Base-by-base conservation (phyloP, 2,888 invertebrate genomes). In the Galeruca laticollis region DNA sequence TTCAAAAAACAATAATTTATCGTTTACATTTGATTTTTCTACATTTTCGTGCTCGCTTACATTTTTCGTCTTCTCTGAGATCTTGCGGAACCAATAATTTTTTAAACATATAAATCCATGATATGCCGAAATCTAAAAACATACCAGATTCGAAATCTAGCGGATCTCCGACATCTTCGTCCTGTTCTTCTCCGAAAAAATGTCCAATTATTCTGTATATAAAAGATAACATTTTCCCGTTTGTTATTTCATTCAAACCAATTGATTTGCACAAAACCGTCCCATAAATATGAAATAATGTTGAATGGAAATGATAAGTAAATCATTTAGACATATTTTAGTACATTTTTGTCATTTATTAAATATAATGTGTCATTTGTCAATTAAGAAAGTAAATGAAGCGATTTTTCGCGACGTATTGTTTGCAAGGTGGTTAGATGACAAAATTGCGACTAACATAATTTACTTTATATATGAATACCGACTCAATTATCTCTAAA, bases 71-170 rank as follows among this genome's bases (percentile, higher is more conserved):
- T n/a, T 33, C n/a, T 6, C 56, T 13, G 2, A 57, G 6, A 33
- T 57, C 18, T 18, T 35, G 33, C 8, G 56, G 56, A 20, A 57
- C 2, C 18, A 57, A 9, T 35, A 57, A 57, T 31, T 57, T 57
- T 35, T 57, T 57, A 35, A 57, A 57, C 10, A 35, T 57, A 10
- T 33, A n/a, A 8, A 57, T 11, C 56, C 56, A 57, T 10, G 56
- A 33, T 33, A 57, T 57, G 6, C 56, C 56, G 11, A 15, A 18
- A 57, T 57, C 56, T 15, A 57, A 11, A 35, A 57, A 57, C 56
- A 57, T 10, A 15, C 56, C 56, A 4, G 56, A 57, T 10, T 57
- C 56, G 35, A 57, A 57, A 18, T 57, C 56, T 15, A 57, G 18
- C 3, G 56, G 56, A 35, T 57, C 56, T 11, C 35, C 56, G 15